Base-by-base conservation (phyloP, 2,113 vertebrate species). In the Archilochus colubris region DNA sequence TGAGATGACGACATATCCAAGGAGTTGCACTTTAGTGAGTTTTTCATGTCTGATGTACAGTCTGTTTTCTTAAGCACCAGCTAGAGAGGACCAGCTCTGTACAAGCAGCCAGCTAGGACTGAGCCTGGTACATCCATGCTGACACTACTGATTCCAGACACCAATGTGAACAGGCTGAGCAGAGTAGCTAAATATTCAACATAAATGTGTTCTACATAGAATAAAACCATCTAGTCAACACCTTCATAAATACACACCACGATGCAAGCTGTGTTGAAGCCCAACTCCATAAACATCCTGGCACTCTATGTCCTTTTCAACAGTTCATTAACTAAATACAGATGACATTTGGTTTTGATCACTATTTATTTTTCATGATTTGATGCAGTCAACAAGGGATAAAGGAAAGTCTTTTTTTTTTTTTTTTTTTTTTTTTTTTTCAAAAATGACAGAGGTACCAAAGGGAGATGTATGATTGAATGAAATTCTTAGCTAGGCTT, bases 281-380 rank as follows among this genome's bases (percentile, higher is more conserved):
- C 63, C 72, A 83, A 36, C 43, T 94, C 86, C 88, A 77, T 74
- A 94, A 96, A 95, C 91, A 88, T 88, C 55, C 94, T 96, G 92
- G 92, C 91, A 94, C 91, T 96, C 72, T 40, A 33, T 78, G 88
- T 95, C 92, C 96, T 94, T 96, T 94, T 94, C 95, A 95, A 93
- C 90, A 93, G 94, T 78, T 93, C 92, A 93, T 93, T 96, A 94
- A 96, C 92, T 95, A 95, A 95, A 86, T 86, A 93, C 94, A 96
- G 82, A 96, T 94, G 95, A 96, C 96, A 95, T 94, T 96, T 96
- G 96, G 93, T 95, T 96, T 95, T 96, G 94, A 95, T 96, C 85
- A 78, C 92, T 93, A 93, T 96, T 96, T 94, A 96, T 92, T 96
- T 94, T 94, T 96, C 90, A 91, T 4, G 0, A 81, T 90, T 96